Conservation (phyloP, 1,140 invertebrate genomes). For the Drosophila willistoni region DNA sequence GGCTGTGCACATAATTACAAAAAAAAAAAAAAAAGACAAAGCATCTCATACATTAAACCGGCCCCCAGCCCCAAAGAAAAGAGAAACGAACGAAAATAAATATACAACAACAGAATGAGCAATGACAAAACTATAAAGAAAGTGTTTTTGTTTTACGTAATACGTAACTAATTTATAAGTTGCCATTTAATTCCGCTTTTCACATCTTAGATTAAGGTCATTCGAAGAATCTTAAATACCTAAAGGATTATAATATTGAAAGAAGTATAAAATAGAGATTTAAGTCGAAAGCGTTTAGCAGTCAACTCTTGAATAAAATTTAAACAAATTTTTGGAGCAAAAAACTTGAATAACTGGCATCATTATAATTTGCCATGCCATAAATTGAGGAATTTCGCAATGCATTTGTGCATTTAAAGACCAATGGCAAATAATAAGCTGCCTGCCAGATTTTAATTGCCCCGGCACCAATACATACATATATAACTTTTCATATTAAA, state of each 20-base stretch:
- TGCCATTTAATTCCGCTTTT: slow-evolving; percentile 4
- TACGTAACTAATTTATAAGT: slow-evolving; percentile 7
- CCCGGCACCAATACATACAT: slow-evolving; percentile 11
- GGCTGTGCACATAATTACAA: slow-evolving; percentile 48
- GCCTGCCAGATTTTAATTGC: slow-evolving; percentile 60
- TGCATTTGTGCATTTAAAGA: slow-evolving; percentile 45
- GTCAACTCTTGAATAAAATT: too few relatives aligned
- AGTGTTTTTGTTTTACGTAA: slow-evolving; percentile 3
- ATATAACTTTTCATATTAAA: slow-evolving; percentile 79
- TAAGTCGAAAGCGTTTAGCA: too few relatives aligned
- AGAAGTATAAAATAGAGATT: too few relatives aligned
- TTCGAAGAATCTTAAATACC: too few relatives aligned
- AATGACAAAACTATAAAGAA: neutral
- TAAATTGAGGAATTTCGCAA: neutral
- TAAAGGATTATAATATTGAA: too few relatives aligned
- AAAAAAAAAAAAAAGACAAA: slow-evolving; percentile 27
- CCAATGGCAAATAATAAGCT: neutral
- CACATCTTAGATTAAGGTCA: neutral
- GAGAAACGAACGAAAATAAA: neutral
- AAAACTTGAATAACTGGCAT: too few relatives aligned
- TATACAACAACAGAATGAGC: slow-evolving; percentile 6
- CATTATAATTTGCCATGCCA: neutral
- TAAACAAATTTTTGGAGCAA: neutral
- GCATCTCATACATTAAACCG: slow-evolving; percentile 3
- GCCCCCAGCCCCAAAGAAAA: neutral